These are phyloP conservation scores for Solenopsis fugax DNA, from an alignment of 1,140 invertebrate genomes.

Conservation along the genomic window DNA sequence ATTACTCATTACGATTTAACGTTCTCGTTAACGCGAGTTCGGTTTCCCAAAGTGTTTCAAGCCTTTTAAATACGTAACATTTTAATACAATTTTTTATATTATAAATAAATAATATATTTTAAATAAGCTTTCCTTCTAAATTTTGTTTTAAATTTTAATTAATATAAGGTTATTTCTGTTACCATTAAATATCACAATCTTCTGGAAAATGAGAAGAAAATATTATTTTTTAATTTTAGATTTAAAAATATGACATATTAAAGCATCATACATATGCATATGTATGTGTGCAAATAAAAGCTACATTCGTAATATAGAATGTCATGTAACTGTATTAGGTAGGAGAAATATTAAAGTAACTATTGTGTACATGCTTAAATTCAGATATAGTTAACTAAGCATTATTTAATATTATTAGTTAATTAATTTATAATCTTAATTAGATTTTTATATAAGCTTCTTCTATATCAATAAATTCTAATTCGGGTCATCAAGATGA, in stretches of 20 bases:
- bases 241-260: conserved; percentile 6
- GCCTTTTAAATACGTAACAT: neutral
- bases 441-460: neutral
- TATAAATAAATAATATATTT: conserved; percentile 9
- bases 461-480: neutral
- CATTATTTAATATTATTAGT: neutral
- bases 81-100: neutral
- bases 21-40: neutral
- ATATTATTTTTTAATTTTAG: neutral
- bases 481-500: neutral
- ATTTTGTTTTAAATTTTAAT: neutral
- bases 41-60: neutral
- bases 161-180: neutral
- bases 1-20: conserved; percentile 12
- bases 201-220: neutral
- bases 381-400: conserved; percentile 1
- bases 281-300: neutral
- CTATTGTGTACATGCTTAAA: neutral
- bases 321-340: neutral
- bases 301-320: neutral
- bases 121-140: neutral
- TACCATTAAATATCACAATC: neutral
- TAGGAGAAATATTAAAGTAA: conserved; percentile 17
- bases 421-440: neutral
- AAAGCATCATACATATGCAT: neutral